Evolutionary conservation across 2,888 invertebrate genomes (phyloP).

Genomic region (Tipula confusa): DNA sequence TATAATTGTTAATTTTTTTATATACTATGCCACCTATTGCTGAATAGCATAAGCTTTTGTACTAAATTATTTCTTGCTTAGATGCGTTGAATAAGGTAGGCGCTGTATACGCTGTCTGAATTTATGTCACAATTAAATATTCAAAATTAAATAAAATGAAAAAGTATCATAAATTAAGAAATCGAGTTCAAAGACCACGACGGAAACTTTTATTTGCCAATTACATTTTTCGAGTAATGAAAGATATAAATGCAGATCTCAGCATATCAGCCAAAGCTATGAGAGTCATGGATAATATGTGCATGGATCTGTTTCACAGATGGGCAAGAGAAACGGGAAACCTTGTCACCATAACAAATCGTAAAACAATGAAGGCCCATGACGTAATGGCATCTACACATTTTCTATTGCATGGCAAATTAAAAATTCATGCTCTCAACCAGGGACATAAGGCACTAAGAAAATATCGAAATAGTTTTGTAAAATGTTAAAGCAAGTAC

Average conservation of each 20-base stretch:
- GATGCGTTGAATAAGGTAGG: neutral
- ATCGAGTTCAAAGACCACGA: neutral
- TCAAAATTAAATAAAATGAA: neutral
- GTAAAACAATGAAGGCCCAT: neutral
- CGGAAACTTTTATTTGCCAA: neutral
- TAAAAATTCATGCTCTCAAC: neutral
- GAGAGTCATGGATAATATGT: neutral
- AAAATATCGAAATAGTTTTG: neutral
- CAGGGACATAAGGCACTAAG: neutral
- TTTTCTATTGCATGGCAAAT: neutral
- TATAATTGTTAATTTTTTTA: neutral
- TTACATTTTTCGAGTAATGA: neutral
- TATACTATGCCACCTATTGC: neutral
- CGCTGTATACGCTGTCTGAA: neutral
- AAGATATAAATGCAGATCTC: neutral
- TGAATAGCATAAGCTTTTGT: neutral
- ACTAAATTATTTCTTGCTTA: neutral
- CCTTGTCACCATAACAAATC: neutral
- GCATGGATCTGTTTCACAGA: neutral
- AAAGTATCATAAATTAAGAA: neutral
- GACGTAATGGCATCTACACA: neutral
- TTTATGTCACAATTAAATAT: neutral
- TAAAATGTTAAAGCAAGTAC: neutral
- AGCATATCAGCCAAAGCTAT: neutral
- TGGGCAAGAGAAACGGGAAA: neutral